These are phyloP conservation scores for Pristionchus mayeri DNA, from an alignment of 2,888 invertebrate species.

Conservation along the genomic window DNA sequence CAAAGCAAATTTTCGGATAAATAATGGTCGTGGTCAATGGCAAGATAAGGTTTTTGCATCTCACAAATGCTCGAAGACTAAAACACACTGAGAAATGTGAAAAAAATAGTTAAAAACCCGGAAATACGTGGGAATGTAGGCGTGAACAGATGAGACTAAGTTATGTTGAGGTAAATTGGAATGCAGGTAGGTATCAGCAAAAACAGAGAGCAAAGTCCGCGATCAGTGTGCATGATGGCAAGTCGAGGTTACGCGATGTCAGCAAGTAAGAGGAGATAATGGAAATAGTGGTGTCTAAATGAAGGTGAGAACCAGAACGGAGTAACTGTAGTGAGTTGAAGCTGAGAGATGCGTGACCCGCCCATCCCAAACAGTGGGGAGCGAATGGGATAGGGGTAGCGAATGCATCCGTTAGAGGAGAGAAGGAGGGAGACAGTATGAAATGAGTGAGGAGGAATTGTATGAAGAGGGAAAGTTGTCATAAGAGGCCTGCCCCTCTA, in stretches of 20 bases:
- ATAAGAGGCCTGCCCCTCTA: conserved; percentile 44
- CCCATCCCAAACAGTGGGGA: conserved; percentile 29
- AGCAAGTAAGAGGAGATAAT: neutral
- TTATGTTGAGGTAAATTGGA: too few relatives aligned
- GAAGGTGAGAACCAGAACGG: neutral
- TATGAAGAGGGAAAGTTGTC: conserved; percentile 39
- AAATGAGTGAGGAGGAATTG: conserved; percentile 45
- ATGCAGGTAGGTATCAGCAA: too few relatives aligned
- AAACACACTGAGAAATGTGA: too few relatives aligned
- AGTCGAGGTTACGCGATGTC: neutral
- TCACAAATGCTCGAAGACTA: neutral
- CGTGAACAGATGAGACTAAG: too few relatives aligned
- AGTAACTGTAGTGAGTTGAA: conserved; percentile 4
- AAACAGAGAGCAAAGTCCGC: too few relatives aligned
- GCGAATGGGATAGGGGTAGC: conserved; percentile 6
- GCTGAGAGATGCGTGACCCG: conserved; percentile 8
- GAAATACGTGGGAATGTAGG: too few relatives aligned
- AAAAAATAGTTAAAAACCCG: too few relatives aligned
- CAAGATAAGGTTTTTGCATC: neutral
- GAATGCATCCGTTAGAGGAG: conserved; percentile 37
- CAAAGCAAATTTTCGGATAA: neutral
- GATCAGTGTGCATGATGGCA: too few relatives aligned
- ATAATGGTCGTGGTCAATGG: neutral
- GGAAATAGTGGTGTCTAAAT: too few relatives aligned
- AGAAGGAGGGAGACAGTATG: conserved; percentile 12